phyloP scores from a whole-genome alignment of 2,888 invertebrate genomes.

The Empis livida region DNA sequence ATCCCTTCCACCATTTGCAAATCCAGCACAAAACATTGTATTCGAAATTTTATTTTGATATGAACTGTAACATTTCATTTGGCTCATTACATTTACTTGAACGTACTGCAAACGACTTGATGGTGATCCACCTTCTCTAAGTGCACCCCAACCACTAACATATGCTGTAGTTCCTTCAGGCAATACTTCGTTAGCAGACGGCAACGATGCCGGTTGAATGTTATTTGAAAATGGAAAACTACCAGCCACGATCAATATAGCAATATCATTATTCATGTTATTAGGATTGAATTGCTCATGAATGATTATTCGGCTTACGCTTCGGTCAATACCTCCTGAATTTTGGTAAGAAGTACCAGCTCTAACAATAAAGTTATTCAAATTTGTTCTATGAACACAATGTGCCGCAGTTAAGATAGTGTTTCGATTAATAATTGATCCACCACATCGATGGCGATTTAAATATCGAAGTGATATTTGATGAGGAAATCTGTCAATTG shows the following conservation, averaged over 20 bases:
- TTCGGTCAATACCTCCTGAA: conserved; percentile 28
- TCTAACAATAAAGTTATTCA: conserved; percentile 23
- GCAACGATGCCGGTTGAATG: not conserved
- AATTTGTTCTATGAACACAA: conserved; percentile 22
- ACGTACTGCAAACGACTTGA: conserved; percentile 1
- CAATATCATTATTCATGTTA: conserved; percentile 32
- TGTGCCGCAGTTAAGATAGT: conserved; percentile 36
- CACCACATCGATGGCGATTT: conserved; percentile 35
- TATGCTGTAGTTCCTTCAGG: not conserved
- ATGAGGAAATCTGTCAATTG: conserved; percentile 34
- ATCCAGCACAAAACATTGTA: conserved; percentile 37
- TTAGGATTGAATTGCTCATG: conserved; percentile 25
- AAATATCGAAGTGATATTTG: conserved; percentile 35
- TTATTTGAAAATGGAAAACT: not conserved
- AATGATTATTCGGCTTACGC: conserved; percentile 23
- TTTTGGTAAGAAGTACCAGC: conserved; percentile 28
- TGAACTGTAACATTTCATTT: not conserved
- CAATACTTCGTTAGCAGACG: too few species aligned
- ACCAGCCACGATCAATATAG: conserved; percentile 21
- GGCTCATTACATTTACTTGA: not conserved
- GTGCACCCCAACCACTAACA: conserved; percentile 3
- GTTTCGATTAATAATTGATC: conserved; percentile 26
- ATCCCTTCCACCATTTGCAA: conserved; percentile 28
- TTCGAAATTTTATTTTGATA: not conserved
- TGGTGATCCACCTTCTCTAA: not conserved